Evolutionary conservation across 1,140 invertebrate species (phyloP).

Genomic region (Colletes latitarsis): DNA sequence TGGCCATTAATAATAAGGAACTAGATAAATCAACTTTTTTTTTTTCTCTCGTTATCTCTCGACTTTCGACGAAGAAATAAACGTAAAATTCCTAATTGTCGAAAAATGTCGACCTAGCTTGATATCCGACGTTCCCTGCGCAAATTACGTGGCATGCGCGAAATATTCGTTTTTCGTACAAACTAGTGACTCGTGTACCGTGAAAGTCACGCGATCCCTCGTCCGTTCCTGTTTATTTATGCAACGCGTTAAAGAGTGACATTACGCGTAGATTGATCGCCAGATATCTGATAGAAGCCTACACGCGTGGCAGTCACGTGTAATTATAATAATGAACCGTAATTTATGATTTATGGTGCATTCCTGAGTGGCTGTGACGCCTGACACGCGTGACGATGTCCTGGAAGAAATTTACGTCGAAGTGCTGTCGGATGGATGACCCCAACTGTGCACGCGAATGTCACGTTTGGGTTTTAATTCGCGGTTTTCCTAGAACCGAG

Average conservation of each 20-base stretch:
- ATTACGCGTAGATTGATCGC: slow-evolving; percentile 46
- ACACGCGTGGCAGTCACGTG: slow-evolving; percentile 59
- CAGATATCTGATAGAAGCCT: slow-evolving; percentile 27
- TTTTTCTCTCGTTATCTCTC: too few relatives aligned
- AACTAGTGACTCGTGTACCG: not conserved
- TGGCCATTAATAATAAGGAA: too few relatives aligned
- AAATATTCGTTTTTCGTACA: not conserved
- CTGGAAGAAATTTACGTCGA: not conserved
- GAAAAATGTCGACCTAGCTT: not conserved
- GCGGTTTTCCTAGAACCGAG: not conserved
- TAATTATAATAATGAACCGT: slow-evolving; percentile 72
- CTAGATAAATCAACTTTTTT: too few relatives aligned
- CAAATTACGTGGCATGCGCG: slow-evolving; percentile 15
- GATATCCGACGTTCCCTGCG: not conserved
- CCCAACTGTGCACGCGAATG: not conserved
- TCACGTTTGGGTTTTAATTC: not conserved
- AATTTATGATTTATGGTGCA: slow-evolving; percentile 69
- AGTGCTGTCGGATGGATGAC: not conserved
- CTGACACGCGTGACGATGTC: slow-evolving; percentile 10
- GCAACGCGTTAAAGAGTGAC: slow-evolving; percentile 51
- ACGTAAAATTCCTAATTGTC: too few relatives aligned
- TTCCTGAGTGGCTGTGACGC: slow-evolving; percentile 8
- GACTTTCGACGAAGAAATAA: too few relatives aligned
- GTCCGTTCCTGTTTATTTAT: slow-evolving; percentile 54
- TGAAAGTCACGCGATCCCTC: slow-evolving; percentile 40